phyloP scores from a whole-genome alignment of 2,113 vertebrate genomes.

The Syngnathus floridae region DNA sequence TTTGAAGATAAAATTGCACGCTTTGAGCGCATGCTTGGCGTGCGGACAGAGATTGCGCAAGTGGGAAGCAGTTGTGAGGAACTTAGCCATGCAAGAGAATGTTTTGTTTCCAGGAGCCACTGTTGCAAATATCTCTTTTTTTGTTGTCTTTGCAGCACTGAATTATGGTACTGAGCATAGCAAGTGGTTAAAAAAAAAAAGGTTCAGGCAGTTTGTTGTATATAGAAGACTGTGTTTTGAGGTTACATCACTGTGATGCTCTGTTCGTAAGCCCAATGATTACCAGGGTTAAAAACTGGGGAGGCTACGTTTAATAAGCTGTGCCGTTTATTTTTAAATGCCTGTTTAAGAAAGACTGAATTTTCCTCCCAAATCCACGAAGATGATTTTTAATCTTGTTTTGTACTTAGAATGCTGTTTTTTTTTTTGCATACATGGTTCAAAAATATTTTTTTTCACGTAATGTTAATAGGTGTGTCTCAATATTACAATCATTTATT shows the following conservation, averaged over 20 bases:
- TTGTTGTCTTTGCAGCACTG: conserved; percentile 14
- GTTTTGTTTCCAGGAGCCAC: conserved; percentile 10
- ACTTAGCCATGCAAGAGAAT: background rate
- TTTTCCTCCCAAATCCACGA: background rate
- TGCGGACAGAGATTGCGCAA: conserved; percentile 7
- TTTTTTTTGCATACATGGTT: background rate
- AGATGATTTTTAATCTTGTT: background rate
- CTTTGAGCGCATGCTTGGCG: background rate
- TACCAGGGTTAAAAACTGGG: background rate
- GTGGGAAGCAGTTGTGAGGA: background rate
- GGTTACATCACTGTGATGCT: conserved; percentile 23
- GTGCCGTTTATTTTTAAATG: background rate
- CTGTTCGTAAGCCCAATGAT: conserved; percentile 13
- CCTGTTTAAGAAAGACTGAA: background rate
- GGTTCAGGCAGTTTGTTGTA: conserved; percentile 14
- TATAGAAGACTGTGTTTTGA: conserved; percentile 17
- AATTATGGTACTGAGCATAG: conserved; percentile 5
- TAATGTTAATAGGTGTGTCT: background rate
- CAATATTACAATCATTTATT: background rate
- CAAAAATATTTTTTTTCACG: background rate
- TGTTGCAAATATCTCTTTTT: conserved; percentile 17
- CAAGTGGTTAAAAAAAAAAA: background rate
- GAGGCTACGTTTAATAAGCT: background rate
- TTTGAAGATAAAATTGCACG: background rate
- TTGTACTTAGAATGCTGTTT: background rate